Conservation (phyloP, 2,888 invertebrate genomes). For the Torymus texanus region DNA sequence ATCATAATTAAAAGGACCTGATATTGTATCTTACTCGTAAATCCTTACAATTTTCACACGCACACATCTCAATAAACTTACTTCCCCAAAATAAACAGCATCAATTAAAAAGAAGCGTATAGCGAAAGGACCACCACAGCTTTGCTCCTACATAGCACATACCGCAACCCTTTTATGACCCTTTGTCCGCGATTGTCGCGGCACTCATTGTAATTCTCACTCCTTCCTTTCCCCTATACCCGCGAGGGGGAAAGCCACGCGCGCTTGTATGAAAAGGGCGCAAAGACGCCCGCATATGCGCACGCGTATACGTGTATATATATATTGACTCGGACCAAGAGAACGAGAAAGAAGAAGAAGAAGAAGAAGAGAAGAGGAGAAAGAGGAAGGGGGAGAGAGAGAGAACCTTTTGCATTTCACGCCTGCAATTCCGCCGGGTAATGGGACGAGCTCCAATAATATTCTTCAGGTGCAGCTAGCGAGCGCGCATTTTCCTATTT, state of each 20-base stretch:
- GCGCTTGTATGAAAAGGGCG: no score
- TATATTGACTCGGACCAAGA: neutral
- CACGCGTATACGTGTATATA: no score
- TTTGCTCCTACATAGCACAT: no score
- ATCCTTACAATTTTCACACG: neutral
- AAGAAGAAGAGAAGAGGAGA: neutral
- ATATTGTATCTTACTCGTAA: neutral
- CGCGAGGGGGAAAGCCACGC: no score
- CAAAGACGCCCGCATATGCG: no score
- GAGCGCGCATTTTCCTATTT: constrained; percentile 40
- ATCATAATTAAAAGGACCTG: neutral
- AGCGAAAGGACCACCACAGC: constrained; percentile 1
- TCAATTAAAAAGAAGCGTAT: constrained; percentile 8
- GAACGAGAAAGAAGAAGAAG: neutral
- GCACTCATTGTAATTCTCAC: constrained; percentile 38
- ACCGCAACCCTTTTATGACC: no score
- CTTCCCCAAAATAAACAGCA: neutral
- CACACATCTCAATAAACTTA: no score
- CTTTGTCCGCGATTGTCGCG: constrained; percentile 33
- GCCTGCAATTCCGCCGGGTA: constrained; percentile 58
- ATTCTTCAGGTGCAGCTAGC: constrained; percentile 45
- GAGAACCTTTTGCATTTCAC: constrained; percentile 56
- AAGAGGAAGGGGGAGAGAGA: neutral
- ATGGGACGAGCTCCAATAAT: constrained; percentile 56
- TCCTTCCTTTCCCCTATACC: neutral